Evolutionary conservation across 2,888 invertebrate species (phyloP).

Genomic region (Epinotia bilunana): DNA sequence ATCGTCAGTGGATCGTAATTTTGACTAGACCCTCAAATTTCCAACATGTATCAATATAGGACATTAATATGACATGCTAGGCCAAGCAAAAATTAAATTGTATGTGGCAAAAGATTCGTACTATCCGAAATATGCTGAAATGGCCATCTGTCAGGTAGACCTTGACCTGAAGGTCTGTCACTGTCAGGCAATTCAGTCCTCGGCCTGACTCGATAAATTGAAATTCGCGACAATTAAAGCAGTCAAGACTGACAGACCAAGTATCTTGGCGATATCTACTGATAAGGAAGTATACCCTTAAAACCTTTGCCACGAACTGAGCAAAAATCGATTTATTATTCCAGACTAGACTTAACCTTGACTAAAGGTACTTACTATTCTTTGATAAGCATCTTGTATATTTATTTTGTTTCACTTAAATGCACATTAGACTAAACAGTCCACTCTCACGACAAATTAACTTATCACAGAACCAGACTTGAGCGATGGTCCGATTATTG

Average conservation of each 20-base stretch:
- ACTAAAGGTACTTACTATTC: constrained; percentile 86
- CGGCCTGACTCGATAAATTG: constrained; percentile 22
- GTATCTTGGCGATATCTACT: constrained; percentile 48
- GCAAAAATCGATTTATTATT: constrained; percentile 79
- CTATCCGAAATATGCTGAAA: constrained; percentile 44
- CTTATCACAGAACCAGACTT: constrained; percentile 82
- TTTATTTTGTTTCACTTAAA: constrained; percentile 76
- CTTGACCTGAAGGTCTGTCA: constrained; percentile 74
- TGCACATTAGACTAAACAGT: constrained; percentile 79
- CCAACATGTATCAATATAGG: neutral
- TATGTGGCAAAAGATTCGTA: constrained; percentile 12
- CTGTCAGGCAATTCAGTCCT: constrained; percentile 58
- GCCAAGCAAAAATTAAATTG: neutral
- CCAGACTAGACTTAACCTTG: constrained; percentile 72
- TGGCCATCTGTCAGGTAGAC: constrained; percentile 63
- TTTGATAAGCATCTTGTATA: constrained; percentile 87
- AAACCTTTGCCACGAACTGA: constrained; percentile 57
- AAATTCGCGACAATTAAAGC: constrained; percentile 25
- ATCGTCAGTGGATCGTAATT: neutral
- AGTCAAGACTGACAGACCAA: constrained; percentile 12
- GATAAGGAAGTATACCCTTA: constrained; percentile 59
- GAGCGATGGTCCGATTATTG: constrained; percentile 78
- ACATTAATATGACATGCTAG: neutral
- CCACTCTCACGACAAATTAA: constrained; percentile 78
- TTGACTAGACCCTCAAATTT: neutral